Percentiles rank a stretch among this genome's conserved stretches.
Evolutionary conservation across 2,797 vertebrate species (phyloP).

Genomic region (Artibeus lituratus): DNA sequence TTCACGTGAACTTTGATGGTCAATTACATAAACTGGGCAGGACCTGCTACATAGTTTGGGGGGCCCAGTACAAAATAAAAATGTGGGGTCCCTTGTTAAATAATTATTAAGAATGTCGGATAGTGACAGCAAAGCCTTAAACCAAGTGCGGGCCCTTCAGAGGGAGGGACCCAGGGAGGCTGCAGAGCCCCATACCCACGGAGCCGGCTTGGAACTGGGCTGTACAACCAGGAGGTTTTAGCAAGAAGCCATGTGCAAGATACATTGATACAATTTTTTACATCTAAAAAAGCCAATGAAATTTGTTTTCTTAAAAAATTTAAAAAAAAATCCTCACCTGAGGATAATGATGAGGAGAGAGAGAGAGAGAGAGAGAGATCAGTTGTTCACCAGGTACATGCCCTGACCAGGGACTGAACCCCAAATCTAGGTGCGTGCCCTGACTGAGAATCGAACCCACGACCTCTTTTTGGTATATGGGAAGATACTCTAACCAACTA

Average conservation of each 20-base stretch:
- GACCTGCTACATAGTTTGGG: not conserved
- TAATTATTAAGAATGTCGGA: not conserved
- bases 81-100: not conserved
- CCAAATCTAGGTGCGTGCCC: too few species aligned
- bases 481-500: not conserved
- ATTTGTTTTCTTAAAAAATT: not conserved
- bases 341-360: too few species aligned
- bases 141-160: not conserved
- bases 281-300: not conserved
- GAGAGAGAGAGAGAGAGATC: too few species aligned
- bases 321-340: too few species aligned
- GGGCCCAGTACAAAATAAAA: not conserved
- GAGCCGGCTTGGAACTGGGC: not conserved
- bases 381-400: too few species aligned
- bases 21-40: not conserved
- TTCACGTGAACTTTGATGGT: not conserved
- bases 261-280: not conserved
- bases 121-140: not conserved
- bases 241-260: not conserved
- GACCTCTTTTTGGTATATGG: too few species aligned
- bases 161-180: fast-evolving
- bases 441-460: too few species aligned
- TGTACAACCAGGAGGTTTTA: not conserved
- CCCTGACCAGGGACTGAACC: too few species aligned
- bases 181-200: not conserved